These are phyloP conservation scores for Orius insidiosus DNA, from an alignment of 1,140 invertebrate species.

Conservation along the genomic window DNA sequence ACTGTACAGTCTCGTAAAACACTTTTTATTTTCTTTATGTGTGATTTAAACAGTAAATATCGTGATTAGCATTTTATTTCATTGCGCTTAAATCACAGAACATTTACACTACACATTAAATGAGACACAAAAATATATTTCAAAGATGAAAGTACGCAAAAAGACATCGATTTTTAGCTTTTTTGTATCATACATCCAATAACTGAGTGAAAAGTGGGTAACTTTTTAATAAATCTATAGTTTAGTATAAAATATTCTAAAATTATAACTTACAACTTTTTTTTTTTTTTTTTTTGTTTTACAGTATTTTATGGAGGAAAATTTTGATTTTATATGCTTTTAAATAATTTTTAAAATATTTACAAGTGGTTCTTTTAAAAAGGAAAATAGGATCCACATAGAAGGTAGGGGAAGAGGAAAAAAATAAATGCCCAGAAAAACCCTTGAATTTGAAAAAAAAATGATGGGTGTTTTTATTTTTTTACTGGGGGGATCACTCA, in stretches of 20 bases:
- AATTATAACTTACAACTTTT: constrained; percentile 14
- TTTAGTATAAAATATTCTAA: constrained; percentile 16
- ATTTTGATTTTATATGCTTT: constrained; percentile 10
- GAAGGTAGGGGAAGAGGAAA: not conserved
- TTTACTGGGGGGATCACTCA: constrained; percentile 7
- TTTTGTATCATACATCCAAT: constrained; percentile 11
- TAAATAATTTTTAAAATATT: constrained; percentile 4
- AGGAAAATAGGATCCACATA: not conserved
- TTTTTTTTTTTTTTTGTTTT: constrained; percentile 6
- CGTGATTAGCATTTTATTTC: not conserved
- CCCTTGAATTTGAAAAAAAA: too few species aligned
- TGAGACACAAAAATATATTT: constrained; percentile 17
- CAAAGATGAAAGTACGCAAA: constrained; percentile 15
- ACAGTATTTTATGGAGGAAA: not conserved
- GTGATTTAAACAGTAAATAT: not conserved
- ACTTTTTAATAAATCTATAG: constrained; percentile 11
- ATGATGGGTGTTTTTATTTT: too few species aligned
- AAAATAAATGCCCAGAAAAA: too few species aligned
- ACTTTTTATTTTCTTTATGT: not conserved
- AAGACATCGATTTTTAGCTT: constrained; percentile 2
- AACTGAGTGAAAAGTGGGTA: constrained; percentile 6
- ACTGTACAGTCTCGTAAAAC: not conserved
- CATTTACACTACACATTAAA: not conserved
- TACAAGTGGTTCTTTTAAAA: constrained; percentile 7
- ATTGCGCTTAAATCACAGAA: not conserved